Evolutionary conservation across 2,797 vertebrate species (phyloP).

Genomic region (Cyclura pinguis): DNA sequence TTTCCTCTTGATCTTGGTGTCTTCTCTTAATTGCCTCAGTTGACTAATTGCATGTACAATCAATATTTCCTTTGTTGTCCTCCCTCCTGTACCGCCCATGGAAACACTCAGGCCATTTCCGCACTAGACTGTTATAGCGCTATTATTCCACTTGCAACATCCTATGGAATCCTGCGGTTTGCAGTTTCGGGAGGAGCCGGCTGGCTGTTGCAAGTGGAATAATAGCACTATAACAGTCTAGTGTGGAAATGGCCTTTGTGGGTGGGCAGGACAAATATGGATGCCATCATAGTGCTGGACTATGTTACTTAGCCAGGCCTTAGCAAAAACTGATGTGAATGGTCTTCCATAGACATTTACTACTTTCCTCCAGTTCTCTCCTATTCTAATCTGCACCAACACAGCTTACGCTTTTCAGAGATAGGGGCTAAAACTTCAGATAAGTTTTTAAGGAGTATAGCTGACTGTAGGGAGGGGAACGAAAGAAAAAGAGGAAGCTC

Average conservation of each 20-base stretch:
- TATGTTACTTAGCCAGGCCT: no score
- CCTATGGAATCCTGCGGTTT: no score
- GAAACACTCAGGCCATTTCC: background rate
- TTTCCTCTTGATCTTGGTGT: background rate
- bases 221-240: no score
- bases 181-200: no score
- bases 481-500: background rate
- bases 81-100: background rate
- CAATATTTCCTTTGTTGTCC: background rate
- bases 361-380: background rate
- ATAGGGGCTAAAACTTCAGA: background rate
- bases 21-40: background rate
- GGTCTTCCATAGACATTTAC: background rate
- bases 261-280: no score
- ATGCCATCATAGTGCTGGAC: no score
- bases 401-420: background rate
- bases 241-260: no score
- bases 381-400: background rate
- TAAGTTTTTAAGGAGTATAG: background rate
- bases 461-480: background rate
- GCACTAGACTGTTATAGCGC: no score
- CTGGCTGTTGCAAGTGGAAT: no score
- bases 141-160: no score
- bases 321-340: background rate
- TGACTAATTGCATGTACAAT: background rate